Evolutionary conservation across 2,113 vertebrate genomes (phyloP).

Genomic region (Malurus alboscapulatus): DNA sequence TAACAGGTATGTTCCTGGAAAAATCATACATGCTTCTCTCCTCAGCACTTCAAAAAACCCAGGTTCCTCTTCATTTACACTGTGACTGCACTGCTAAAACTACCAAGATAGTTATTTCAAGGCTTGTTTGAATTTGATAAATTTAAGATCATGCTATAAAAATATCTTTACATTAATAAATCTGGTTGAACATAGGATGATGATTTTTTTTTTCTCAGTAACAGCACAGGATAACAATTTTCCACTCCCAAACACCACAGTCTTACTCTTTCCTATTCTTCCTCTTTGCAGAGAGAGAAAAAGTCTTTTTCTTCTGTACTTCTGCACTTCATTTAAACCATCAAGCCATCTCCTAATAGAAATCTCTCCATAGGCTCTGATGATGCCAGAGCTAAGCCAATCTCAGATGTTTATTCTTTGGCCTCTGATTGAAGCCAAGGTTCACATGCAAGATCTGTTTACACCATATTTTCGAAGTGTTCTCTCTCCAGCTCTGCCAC

Average conservation of each 20-base stretch:
- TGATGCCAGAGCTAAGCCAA: not conserved
- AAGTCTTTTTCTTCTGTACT: not conserved
- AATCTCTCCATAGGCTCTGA: not conserved
- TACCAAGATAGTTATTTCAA: not conserved
- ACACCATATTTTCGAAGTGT: not conserved
- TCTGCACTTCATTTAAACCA: not conserved
- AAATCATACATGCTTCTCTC: fast-evolving
- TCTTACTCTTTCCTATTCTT: not conserved
- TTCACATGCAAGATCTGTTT: not conserved
- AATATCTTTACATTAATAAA: not conserved
- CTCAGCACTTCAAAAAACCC: not conserved
- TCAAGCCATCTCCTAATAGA: not conserved
- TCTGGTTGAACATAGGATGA: not conserved
- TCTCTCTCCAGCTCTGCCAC: not conserved
- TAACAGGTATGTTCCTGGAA: not conserved
- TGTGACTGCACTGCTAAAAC: not conserved
- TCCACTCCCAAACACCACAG: not conserved
- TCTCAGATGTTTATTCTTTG: not conserved
- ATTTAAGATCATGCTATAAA: not conserved
- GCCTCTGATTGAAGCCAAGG: not conserved
- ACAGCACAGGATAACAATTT: not conserved
- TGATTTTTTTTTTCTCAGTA: not conserved
- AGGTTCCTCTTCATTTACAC: not conserved
- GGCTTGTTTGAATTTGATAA: not conserved
- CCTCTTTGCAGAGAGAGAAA: fast-evolving